Conservation (phyloP, 2,888 invertebrate species). For the Cosmopolites sordidus region DNA sequence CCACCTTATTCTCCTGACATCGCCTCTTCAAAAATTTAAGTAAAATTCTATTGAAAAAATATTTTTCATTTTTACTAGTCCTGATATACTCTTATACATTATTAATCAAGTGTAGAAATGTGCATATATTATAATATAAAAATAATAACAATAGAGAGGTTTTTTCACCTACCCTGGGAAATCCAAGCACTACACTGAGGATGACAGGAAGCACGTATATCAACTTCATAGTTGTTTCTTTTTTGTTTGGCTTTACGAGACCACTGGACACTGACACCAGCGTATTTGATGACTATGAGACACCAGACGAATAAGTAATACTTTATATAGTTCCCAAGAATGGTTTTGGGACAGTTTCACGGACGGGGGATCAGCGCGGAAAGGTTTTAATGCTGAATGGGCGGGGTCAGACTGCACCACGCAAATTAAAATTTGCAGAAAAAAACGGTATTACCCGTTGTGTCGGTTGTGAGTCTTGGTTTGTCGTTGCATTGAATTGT, state of each 20-base stretch:
- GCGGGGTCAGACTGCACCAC: neutral
- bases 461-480: too few relatives aligned
- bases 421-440: neutral
- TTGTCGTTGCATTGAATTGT: too few relatives aligned
- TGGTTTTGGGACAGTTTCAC: slow-evolving; percentile 3
- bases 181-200: slow-evolving; percentile 39
- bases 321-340: slow-evolving; percentile 37
- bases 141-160: too few relatives aligned
- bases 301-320: slow-evolving; percentile 29
- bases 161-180: slow-evolving; percentile 39
- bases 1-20: too few relatives aligned
- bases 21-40: too few relatives aligned
- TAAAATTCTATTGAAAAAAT: too few relatives aligned
- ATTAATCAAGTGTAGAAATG: too few relatives aligned
- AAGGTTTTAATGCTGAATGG: neutral
- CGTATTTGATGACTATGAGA: slow-evolving; percentile 33
- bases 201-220: slow-evolving; percentile 36
- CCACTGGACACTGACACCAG: slow-evolving; percentile 22
- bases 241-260: slow-evolving; percentile 1
- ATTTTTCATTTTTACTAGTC: too few relatives aligned
- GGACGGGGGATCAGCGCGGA: neutral
- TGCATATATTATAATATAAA: too few relatives aligned
- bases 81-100: too few relatives aligned
- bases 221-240: slow-evolving; percentile 34
- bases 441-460: too few relatives aligned